phyloP scores from a whole-genome alignment of 2,888 invertebrate genomes.

The Ernsta delagoae region DNA sequence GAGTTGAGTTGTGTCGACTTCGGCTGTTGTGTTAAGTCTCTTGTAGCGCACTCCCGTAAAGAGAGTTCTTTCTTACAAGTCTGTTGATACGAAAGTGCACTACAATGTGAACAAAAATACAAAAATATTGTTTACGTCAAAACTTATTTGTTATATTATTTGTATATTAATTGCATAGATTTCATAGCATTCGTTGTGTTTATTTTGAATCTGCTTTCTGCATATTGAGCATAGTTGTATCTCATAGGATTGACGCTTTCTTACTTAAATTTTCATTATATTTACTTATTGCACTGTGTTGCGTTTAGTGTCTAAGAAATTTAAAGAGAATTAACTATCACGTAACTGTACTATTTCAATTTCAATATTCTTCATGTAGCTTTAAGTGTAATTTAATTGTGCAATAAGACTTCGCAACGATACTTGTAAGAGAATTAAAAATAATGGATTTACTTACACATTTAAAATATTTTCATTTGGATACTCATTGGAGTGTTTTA shows the following conservation, averaged over 20 bases:
- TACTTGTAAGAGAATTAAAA: constrained; percentile 16
- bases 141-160: too few species aligned
- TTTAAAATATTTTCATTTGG: background rate
- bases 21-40: background rate
- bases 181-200: background rate
- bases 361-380: constrained; percentile 31
- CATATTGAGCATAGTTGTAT: background rate
- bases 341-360: constrained; percentile 13
- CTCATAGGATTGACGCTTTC: background rate
- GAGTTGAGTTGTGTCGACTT: background rate
- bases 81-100: background rate
- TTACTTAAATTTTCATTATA: background rate
- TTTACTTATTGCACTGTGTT: background rate
- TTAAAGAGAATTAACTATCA: background rate
- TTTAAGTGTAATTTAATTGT: constrained; percentile 36
- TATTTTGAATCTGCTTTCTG: background rate
- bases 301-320: constrained; percentile 18
- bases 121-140: background rate
- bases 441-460: background rate
- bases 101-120: background rate
- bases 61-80: background rate
- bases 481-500: constrained; percentile 2
- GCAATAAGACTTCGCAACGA: constrained; percentile 33
- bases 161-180: too few species aligned
- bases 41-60: background rate